These are phyloP conservation scores for Atlantisia rogersi DNA, from an alignment of 2,113 vertebrate genomes.

Conservation along the genomic window DNA sequence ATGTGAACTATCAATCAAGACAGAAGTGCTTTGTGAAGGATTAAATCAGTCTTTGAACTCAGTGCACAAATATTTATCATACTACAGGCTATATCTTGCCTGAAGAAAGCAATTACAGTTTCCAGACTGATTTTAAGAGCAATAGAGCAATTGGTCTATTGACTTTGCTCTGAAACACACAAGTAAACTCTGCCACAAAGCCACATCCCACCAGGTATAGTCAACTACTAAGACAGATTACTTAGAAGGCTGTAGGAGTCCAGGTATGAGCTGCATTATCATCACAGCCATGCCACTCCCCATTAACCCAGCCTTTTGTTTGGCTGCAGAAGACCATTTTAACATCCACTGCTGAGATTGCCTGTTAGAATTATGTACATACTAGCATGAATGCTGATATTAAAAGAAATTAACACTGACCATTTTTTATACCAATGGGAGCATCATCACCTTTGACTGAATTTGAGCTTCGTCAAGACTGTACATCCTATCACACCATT, in stretches of 20 bases:
- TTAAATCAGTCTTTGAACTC: neutral
- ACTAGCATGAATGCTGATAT: neutral
- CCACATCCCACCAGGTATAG: neutral
- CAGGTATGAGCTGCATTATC: neutral
- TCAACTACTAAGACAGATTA: neutral
- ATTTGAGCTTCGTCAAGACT: neutral
- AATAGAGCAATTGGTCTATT: neutral
- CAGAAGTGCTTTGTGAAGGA: neutral
- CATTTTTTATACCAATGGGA: neutral
- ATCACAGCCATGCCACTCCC: too few species aligned
- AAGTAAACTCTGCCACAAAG: neutral
- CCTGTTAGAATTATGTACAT: neutral
- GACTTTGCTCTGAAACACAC: neutral
- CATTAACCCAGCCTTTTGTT: rapidly evolving
- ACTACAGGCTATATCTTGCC: neutral
- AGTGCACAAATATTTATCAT: neutral
- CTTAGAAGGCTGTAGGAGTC: neutral
- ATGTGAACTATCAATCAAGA: neutral
- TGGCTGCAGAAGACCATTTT: neutral
- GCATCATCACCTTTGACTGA: neutral
- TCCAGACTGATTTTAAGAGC: neutral
- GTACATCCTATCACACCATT: neutral
- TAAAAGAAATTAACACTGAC: neutral
- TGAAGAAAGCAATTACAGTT: neutral
- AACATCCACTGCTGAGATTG: neutral